phyloP scores from a whole-genome alignment of 1,140 invertebrate genomes.

The Drosophila kepulauana region DNA sequence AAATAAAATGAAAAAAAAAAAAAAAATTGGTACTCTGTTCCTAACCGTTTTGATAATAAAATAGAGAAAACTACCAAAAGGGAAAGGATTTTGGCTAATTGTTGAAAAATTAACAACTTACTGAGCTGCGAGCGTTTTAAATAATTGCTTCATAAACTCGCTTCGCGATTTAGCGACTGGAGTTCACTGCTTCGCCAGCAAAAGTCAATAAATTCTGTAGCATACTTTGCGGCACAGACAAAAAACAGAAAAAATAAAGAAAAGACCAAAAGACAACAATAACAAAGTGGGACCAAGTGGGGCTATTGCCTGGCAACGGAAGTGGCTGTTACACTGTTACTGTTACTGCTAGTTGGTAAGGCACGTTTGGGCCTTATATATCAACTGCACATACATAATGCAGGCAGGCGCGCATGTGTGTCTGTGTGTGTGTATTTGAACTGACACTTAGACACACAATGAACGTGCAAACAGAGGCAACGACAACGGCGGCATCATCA shows the following conservation, averaged over 20 bases:
- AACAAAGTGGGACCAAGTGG: constrained; percentile 15
- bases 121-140: neutral
- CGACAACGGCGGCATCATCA: constrained; percentile 36
- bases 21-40: no score
- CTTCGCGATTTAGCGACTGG: neutral
- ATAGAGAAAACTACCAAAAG: no score
- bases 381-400: constrained; percentile 33
- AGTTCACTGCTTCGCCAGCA: constrained; percentile 34
- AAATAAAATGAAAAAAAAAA: no score
- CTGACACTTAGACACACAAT: constrained; percentile 73
- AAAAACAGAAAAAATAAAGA: constrained; percentile 9
- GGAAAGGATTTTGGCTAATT: no score
- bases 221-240: constrained; percentile 63
- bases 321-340: constrained; percentile 58
- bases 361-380: constrained; percentile 63
- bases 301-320: constrained; percentile 54
- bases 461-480: constrained; percentile 65
- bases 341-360: constrained; percentile 42
- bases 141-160: constrained; percentile 1
- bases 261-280: constrained; percentile 7
- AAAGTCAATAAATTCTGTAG: constrained; percentile 71
- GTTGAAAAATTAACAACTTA: neutral
- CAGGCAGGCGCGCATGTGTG: constrained; percentile 12
- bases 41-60: no score
- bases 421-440: constrained; percentile 30